Evolutionary conservation across 2,113 vertebrate species (phyloP).

Genomic region (Dasyprocta punctata): DNA sequence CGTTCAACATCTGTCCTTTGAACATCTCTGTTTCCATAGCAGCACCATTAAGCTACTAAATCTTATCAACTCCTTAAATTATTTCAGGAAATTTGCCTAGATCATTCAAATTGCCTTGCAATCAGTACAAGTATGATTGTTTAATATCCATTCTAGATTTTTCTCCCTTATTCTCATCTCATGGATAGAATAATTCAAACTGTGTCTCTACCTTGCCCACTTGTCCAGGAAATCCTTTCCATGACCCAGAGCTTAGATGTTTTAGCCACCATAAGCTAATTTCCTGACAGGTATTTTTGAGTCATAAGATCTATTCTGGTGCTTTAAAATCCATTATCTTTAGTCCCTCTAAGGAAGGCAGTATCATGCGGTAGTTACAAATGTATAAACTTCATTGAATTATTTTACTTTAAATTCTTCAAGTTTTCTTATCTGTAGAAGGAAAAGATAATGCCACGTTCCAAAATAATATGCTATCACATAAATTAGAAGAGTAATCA

Average conservation of each 20-base stretch:
- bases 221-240: not conserved
- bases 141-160: not conserved
- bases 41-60: not conserved
- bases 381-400: not conserved
- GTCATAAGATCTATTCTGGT: not conserved
- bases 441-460: not conserved
- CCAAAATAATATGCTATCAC: not conserved
- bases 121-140: not conserved
- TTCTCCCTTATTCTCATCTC: not conserved
- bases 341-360: not conserved
- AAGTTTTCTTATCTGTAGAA: not conserved
- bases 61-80: not conserved
- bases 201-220: not conserved
- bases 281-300: not conserved
- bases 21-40: not conserved
- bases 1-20: not conserved
- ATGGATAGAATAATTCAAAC: not conserved
- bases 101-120: not conserved
- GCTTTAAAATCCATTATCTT: not conserved
- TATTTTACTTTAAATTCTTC: not conserved
- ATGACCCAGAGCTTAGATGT: not conserved
- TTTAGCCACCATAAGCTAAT: not conserved
- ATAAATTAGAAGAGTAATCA: not conserved
- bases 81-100: not conserved
- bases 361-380: not conserved